These are phyloP conservation scores for Hirudinaria manillensis DNA, from an alignment of 2,888 invertebrate species.

Conservation along the genomic window DNA sequence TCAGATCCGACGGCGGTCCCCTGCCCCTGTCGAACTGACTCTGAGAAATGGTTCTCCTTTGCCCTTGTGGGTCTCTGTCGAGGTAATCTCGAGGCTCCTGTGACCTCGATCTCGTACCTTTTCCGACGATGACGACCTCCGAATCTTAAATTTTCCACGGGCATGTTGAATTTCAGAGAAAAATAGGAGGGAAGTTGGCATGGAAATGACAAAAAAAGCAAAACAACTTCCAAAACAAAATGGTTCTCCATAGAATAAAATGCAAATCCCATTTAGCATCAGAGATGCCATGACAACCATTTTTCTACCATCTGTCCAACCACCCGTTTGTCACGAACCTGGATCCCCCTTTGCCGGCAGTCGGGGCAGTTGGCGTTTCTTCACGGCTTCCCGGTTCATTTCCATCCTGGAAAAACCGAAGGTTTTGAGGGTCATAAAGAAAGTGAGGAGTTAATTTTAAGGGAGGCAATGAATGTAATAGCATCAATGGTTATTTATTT, in stretches of 20 bases:
- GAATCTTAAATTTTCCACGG: background rate
- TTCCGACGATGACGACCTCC: background rate
- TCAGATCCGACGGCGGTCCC: background rate
- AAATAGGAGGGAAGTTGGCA: background rate
- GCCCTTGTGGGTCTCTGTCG: background rate
- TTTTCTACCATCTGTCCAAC: too few relatives aligned
- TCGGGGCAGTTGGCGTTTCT: constrained; percentile 1
- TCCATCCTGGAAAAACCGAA: too few relatives aligned
- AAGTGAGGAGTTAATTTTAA: too few relatives aligned
- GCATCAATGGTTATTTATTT: too few relatives aligned
- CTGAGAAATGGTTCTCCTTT: background rate
- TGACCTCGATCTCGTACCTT: background rate
- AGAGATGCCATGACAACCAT: too few relatives aligned
- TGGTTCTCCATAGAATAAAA: background rate
- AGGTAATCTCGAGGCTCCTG: background rate
- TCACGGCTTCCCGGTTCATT: background rate
- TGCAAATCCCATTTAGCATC: background rate
- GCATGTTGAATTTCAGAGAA: too few relatives aligned
- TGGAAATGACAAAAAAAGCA: background rate
- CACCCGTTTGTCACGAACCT: background rate
- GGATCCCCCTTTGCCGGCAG: background rate
- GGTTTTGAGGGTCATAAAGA: too few relatives aligned
- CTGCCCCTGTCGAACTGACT: constrained; percentile 1
- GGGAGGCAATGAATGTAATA: too few relatives aligned
- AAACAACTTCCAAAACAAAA: background rate